Percentiles rank a stretch among this genome's conserved stretches.
Evolutionary conservation across 2,113 vertebrate genomes (phyloP).

Genomic region (Gallinago paraguaiae): DNA sequence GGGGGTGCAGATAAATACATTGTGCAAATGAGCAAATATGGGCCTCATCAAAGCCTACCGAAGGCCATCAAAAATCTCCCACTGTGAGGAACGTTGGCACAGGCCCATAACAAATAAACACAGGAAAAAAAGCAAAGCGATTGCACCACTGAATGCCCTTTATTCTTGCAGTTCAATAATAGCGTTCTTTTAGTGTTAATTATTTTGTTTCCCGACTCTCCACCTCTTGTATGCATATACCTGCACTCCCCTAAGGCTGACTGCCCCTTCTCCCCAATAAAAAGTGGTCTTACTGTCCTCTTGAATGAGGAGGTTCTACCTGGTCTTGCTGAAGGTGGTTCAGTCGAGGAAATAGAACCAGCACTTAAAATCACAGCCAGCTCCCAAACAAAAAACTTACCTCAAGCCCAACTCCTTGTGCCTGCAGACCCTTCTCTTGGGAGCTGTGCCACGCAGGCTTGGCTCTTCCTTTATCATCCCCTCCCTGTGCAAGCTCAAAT

Average conservation of each 20-base stretch:
- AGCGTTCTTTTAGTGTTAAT: background rate
- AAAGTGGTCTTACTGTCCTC: background rate
- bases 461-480: background rate
- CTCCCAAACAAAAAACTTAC: background rate
- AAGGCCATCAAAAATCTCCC: slow-evolving; percentile 40
- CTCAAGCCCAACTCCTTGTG: accelerated
- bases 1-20: slow-evolving; percentile 34
- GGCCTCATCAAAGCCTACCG: slow-evolving; percentile 13
- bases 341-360: background rate
- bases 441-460: accelerated
- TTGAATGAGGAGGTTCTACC: background rate
- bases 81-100: background rate
- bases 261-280: accelerated
- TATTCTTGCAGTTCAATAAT: background rate
- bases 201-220: background rate
- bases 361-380: background rate
- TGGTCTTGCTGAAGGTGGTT: background rate
- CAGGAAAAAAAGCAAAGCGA: background rate
- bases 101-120: slow-evolving; percentile 51
- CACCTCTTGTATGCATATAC: accelerated
- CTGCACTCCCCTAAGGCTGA: background rate
- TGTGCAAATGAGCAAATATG: slow-evolving; percentile 49
- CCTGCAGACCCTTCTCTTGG: background rate
- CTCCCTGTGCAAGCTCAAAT: background rate
- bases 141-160: background rate